Conservation (phyloP, 2,113 vertebrate species). For the Strigops habroptila region DNA sequence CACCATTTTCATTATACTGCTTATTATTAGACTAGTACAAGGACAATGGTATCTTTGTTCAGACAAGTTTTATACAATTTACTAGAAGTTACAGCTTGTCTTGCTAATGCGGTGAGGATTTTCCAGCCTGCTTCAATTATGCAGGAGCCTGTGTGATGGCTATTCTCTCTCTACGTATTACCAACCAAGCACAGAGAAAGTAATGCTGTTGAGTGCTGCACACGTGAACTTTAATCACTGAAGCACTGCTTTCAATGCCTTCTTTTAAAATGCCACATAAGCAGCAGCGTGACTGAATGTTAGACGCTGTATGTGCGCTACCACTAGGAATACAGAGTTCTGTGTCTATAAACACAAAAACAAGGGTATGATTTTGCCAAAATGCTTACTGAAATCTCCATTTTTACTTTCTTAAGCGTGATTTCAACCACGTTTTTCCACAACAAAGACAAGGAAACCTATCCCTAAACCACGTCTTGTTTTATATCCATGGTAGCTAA, state of each 20-base stretch:
- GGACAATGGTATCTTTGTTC: neutral
- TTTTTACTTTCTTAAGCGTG: neutral
- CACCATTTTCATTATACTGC: neutral
- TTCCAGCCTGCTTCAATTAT: neutral
- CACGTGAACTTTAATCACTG: neutral
- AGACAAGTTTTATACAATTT: neutral
- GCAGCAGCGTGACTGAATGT: neutral
- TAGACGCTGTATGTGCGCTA: neutral
- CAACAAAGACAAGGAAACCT: neutral
- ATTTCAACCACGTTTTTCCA: slow-evolving; percentile 1
- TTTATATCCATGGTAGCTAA: neutral
- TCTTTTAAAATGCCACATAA: neutral
- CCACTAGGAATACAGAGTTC: neutral
- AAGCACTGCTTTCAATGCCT: neutral
- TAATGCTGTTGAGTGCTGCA: neutral
- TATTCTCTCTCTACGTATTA: neutral
- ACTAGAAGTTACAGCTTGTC: neutral
- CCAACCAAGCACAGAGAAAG: neutral
- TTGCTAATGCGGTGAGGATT: neutral
- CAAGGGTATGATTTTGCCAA: neutral
- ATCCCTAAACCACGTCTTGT: neutral
- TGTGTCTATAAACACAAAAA: neutral
- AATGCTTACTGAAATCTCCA: neutral
- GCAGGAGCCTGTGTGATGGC: neutral
- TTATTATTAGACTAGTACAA: neutral